phyloP scores from a whole-genome alignment of 2,113 vertebrate genomes.

The Vulpes lagopus region DNA sequence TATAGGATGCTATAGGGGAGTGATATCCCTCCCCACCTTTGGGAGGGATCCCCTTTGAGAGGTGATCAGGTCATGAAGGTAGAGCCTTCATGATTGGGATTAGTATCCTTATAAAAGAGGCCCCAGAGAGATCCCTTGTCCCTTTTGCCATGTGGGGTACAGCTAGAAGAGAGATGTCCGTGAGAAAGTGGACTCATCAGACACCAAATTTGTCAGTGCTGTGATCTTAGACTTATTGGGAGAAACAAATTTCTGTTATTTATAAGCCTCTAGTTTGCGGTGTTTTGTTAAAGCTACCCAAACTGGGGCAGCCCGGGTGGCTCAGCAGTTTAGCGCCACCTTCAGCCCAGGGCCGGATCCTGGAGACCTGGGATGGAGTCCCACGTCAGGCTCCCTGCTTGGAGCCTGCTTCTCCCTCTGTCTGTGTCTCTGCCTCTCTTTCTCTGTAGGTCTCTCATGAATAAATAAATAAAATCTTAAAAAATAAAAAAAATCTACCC shows the following conservation, averaged over 20 bases:
- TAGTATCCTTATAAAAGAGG: background rate
- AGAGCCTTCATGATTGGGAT: background rate
- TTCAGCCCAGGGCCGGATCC: too few relatives aligned
- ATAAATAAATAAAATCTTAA: too few relatives aligned
- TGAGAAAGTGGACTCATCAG: background rate
- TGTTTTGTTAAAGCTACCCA: slow-evolving; percentile 26
- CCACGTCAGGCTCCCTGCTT: too few relatives aligned
- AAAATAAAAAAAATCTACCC: background rate
- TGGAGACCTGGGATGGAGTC: too few relatives aligned
- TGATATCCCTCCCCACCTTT: background rate
- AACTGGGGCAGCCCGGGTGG: background rate
- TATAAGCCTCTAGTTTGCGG: background rate
- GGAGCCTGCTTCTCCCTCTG: too few relatives aligned
- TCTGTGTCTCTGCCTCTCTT: too few relatives aligned
- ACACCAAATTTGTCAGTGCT: background rate
- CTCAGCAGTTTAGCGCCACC: too few relatives aligned
- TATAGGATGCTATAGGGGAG: background rate
- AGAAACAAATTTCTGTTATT: background rate
- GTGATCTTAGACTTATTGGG: background rate
- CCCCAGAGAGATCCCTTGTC: background rate
- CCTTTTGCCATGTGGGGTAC: background rate
- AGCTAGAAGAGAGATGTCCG: background rate
- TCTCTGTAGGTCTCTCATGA: too few relatives aligned
- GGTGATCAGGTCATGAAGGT: background rate
- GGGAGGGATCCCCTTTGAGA: background rate